Evolutionary conservation across 2,888 invertebrate genomes (phyloP).

Genomic region (Calameuta pallipes): DNA sequence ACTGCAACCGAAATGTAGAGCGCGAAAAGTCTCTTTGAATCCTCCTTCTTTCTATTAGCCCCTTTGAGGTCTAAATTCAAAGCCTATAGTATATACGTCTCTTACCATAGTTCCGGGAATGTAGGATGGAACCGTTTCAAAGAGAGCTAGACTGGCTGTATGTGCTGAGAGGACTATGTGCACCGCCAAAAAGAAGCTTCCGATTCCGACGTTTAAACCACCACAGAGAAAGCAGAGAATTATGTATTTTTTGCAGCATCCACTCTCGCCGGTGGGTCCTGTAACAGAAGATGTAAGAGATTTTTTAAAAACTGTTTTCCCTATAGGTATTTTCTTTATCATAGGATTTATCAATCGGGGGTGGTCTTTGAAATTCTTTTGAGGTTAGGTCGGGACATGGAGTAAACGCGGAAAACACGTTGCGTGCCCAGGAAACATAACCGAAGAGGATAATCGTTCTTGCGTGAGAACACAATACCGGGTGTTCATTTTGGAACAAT

Average conservation of each 20-base stretch:
- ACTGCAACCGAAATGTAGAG: neutral
- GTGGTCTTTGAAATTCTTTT: neutral
- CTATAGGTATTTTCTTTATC: neutral
- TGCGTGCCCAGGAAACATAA: neutral
- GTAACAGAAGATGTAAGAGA: neutral
- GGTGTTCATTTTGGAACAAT: neutral
- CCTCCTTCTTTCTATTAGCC: neutral
- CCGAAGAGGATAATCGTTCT: neutral
- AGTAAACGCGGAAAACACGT: neutral
- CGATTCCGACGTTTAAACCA: constrained; percentile 80
- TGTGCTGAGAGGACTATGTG: constrained; percentile 83
- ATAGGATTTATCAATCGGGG: neutral
- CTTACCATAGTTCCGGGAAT: constrained; percentile 91
- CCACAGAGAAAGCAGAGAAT: constrained; percentile 87
- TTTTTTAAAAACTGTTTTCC: neutral
- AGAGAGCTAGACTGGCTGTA: constrained; percentile 72
- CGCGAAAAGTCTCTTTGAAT: neutral
- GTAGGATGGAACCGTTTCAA: constrained; percentile 95
- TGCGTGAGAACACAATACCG: neutral
- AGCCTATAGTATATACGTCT: constrained; percentile 20
- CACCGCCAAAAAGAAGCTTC: constrained; percentile 81
- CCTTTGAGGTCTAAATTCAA: neutral
- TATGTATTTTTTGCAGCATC: constrained; percentile 76
- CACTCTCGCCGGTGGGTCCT: constrained; percentile 44
- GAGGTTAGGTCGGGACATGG: neutral